Conservation (phyloP, 1,140 invertebrate genomes). For the Aradophagus sp. region DNA sequence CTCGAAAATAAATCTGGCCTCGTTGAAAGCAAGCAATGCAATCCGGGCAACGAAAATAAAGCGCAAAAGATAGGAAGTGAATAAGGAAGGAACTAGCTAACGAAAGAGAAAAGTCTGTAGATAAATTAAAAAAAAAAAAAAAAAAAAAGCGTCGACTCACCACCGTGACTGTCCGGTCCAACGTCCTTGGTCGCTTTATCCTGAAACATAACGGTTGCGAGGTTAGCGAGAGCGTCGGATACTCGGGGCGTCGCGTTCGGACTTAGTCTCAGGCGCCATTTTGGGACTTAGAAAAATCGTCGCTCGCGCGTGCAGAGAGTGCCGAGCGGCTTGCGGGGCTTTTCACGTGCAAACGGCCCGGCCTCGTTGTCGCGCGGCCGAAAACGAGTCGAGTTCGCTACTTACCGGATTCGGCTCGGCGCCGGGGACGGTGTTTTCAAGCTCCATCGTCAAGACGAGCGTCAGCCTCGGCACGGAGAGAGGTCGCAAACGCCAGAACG, state of each 20-base stretch:
- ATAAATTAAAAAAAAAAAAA: too few relatives aligned
- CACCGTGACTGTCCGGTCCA: too few relatives aligned
- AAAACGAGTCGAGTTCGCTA: not conserved
- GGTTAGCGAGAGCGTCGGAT: too few relatives aligned
- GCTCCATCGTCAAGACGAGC: conserved; percentile 22
- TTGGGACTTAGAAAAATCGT: conserved; percentile 90
- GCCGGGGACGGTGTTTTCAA: conserved; percentile 17
- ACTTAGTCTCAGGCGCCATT: conserved; percentile 87
- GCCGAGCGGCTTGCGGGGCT: conserved; percentile 47
- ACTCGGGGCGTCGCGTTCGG: conserved; percentile 63
- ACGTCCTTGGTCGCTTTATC: too few relatives aligned
- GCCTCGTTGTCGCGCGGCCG: conserved; percentile 5
- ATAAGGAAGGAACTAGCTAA: too few relatives aligned
- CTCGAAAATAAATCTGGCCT: too few relatives aligned
- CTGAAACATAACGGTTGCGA: too few relatives aligned
- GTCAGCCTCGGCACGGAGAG: conserved; percentile 9
- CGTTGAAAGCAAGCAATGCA: too few relatives aligned
- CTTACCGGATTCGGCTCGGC: conserved; percentile 17
- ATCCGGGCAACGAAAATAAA: too few relatives aligned
- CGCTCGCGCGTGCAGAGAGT: conserved; percentile 67
- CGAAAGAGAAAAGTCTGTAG: too few relatives aligned
- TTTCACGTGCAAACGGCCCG: conserved; percentile 52
- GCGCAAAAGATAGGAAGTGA: too few relatives aligned
- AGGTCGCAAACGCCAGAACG: conserved; percentile 28
- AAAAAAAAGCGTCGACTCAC: not conserved